Evolutionary conservation across 2,888 invertebrate species (phyloP), one percentile per base, ranked within the genome.

Genomic region (Chaetogeoica ovagalla): DNA sequence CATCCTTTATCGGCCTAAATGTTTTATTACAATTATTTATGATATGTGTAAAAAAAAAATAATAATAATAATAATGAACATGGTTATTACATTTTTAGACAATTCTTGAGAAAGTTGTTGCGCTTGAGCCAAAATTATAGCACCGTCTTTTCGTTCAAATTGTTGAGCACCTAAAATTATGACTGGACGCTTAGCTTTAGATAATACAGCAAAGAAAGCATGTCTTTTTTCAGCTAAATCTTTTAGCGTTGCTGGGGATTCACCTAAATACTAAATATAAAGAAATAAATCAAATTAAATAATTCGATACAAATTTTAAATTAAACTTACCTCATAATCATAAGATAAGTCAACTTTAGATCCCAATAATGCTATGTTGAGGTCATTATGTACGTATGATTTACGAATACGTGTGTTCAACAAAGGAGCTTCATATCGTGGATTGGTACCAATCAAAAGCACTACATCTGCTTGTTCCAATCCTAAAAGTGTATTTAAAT

Each of bases 381-480:
- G 89, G 86, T 98, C 97, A 86, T 95, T 95, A 86, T 98, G 96
- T n/a, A 98, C 89, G 88, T 93, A 98, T 82, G 93, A 91, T 87
- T 99, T 99, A 82, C 99, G 91, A 83, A 99, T 91, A 84, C 99
- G 91, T 0, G 98, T 93, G 87, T 99, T 99, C 82, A 99, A 88
- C 52, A 99, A 88, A 0, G 99, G 98, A 62, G 99, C 98, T 88
- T 99, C 99, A 86, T 94, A 96, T 74, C 99, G 91, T 0, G 97
- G 95, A 89, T 99, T 99, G 1, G 97, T 97, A 79, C 99, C 99
- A 84, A 99, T 91, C 74, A 99, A 88, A 0, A 99, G 88, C 30
- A 99, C 90, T 81, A 94, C 90, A 87, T 99, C 99, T 0, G 98
- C 94, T 82, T 97, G 94, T 87, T 99, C 99, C 48, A 98, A 90